Evolutionary conservation across 2,888 invertebrate species (phyloP).

Genomic region (Lycia hirtaria): DNA sequence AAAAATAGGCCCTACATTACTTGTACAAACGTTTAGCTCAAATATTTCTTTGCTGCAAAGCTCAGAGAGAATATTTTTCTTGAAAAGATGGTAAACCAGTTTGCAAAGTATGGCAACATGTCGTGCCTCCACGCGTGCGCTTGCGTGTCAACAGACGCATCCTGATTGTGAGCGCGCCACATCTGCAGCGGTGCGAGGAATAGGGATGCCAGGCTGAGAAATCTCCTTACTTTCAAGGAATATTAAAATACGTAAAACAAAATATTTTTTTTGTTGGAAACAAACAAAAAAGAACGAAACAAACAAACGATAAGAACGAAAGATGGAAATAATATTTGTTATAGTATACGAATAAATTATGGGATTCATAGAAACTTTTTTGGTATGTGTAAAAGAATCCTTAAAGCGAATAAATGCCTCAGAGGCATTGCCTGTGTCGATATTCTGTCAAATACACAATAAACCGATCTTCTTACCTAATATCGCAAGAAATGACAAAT

Average conservation of each 20-base stretch:
- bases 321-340: too few relatives aligned
- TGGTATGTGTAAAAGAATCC: background rate
- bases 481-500: too few relatives aligned
- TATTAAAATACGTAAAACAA: background rate
- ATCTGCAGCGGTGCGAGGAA: slow-evolving; percentile 55
- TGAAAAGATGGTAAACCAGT: slow-evolving; percentile 5
- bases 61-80: background rate
- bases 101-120: slow-evolving; percentile 33
- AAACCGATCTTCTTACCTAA: too few relatives aligned
- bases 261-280: background rate
- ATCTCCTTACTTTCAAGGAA: slow-evolving; percentile 20
- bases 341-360: too few relatives aligned
- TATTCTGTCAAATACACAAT: too few relatives aligned
- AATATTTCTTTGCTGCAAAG: too few relatives aligned
- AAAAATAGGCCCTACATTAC: too few relatives aligned
- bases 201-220: slow-evolving; percentile 37
- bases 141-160: slow-evolving; percentile 58
- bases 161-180: slow-evolving; percentile 57
- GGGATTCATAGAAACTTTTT: background rate
- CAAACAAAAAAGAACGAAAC: too few relatives aligned
- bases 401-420: too few relatives aligned
- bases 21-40: too few relatives aligned
- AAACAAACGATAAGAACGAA: too few relatives aligned
- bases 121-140: slow-evolving; percentile 43
- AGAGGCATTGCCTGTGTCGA: too few relatives aligned